These are phyloP conservation scores for Phalera bucephala DNA, from an alignment of 2,888 invertebrate genomes.

Conservation along the genomic window DNA sequence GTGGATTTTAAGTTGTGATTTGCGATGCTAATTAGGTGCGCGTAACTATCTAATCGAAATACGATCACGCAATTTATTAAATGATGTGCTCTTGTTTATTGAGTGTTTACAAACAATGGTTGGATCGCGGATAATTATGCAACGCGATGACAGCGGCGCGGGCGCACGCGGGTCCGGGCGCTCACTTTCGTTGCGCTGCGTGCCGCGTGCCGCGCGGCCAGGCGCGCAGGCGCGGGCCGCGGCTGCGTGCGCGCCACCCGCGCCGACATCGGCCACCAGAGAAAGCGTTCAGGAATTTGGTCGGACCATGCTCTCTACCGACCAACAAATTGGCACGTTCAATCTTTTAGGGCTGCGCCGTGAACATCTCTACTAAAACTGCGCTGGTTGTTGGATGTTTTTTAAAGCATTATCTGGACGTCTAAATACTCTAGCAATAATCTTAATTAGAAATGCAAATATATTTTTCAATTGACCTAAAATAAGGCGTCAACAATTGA, in stretches of 20 bases:
- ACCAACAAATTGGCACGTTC: constrained; percentile 36
- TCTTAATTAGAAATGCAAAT: not conserved
- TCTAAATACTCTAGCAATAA: not conserved
- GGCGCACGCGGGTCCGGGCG: constrained; percentile 50
- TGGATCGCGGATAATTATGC: constrained; percentile 76
- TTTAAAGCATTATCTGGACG: not conserved
- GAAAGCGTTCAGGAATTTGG: constrained; percentile 81
- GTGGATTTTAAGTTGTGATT: no score
- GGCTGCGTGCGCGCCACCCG: constrained; percentile 30
- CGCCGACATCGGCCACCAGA: constrained; percentile 47
- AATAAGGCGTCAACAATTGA: not conserved
- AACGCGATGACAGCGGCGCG: constrained; percentile 70
- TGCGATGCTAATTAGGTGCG: constrained; percentile 29
- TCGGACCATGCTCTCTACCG: constrained; percentile 52
- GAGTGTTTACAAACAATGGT: constrained; percentile 80
- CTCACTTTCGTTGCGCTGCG: constrained; percentile 76
- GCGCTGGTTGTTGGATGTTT: no score
- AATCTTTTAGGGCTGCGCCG: constrained; percentile 31
- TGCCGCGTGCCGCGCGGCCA: constrained; percentile 26
- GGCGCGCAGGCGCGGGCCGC: constrained; percentile 28
- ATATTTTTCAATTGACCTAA: not conserved
- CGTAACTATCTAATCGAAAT: constrained; percentile 55
- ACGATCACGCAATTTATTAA: constrained; percentile 64
- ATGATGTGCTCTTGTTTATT: constrained; percentile 58
- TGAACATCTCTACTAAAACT: not conserved